Percentiles rank a stretch among this genome's conserved stretches.
These are phyloP conservation scores for Drosophila subpulchrella DNA, from an alignment of 1,140 invertebrate species.

Conservation along the genomic window DNA sequence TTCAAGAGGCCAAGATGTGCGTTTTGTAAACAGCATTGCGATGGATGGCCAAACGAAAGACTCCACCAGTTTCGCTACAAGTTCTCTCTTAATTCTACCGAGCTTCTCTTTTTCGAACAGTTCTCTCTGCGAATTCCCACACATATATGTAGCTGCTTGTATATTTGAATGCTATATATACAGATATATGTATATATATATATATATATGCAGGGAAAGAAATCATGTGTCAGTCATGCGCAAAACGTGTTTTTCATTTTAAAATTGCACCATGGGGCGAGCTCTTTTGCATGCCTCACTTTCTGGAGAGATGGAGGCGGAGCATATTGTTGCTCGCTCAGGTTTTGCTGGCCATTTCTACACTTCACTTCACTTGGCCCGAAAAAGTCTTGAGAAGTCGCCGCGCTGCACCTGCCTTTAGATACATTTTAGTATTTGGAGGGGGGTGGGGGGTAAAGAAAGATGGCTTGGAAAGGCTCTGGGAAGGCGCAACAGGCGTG, in stretches of 20 bases:
- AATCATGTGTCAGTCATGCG: slow-evolving; percentile 83
- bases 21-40: slow-evolving; percentile 20
- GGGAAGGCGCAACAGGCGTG: slow-evolving; percentile 67
- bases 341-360: slow-evolving; percentile 9
- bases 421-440: slow-evolving; percentile 5
- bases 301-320: slow-evolving; percentile 77
- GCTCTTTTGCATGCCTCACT: slow-evolving; percentile 78
- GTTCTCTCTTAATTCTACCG: slow-evolving; percentile 25
- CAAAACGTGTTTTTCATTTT: slow-evolving; percentile 83
- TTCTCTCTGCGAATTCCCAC: slow-evolving; percentile 7
- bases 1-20: slow-evolving; percentile 21
- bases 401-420: slow-evolving; percentile 7
- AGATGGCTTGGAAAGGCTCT: not conserved
- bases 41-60: slow-evolving; percentile 43
- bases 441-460: not conserved
- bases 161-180: slow-evolving; percentile 20
- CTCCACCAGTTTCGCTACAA: slow-evolving; percentile 30
- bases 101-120: slow-evolving; percentile 15
- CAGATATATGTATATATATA: slow-evolving; percentile 11
- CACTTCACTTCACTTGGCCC: slow-evolving; percentile 5
- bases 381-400: slow-evolving; percentile 28
- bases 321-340: slow-evolving; percentile 70
- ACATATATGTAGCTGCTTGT: slow-evolving; percentile 6
- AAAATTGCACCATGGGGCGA: slow-evolving; percentile 70
- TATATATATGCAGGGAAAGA: slow-evolving; percentile 50